These are phyloP conservation scores for Xestobium rufovillosum DNA, from an alignment of 2,888 invertebrate genomes.

Conservation along the genomic window DNA sequence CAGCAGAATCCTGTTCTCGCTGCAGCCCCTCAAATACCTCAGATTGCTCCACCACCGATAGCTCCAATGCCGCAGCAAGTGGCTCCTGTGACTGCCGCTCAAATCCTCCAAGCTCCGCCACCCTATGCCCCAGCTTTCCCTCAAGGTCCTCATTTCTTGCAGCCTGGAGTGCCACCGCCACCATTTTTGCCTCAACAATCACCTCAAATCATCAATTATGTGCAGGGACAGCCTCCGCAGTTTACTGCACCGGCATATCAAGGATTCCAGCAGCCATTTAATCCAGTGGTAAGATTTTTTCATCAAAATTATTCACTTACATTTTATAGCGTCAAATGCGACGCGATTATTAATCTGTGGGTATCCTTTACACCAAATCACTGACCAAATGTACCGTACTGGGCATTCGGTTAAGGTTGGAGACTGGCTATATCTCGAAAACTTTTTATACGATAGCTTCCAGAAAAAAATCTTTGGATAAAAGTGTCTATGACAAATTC, in stretches of 20 bases:
- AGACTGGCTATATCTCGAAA: too few species aligned
- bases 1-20: constrained; percentile 25
- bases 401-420: too few species aligned
- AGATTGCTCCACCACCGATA: constrained; percentile 24
- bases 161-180: constrained; percentile 31
- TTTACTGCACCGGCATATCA: constrained; percentile 34
- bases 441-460: too few species aligned
- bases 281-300: constrained; percentile 34
- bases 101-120: constrained; percentile 30
- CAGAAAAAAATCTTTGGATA: too few species aligned
- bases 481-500: too few species aligned
- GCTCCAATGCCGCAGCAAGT: constrained; percentile 30
- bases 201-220: constrained; percentile 38
- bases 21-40: constrained; percentile 23
- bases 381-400: too few species aligned
- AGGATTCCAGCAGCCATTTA: constrained; percentile 38
- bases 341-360: too few species aligned
- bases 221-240: constrained; percentile 34
- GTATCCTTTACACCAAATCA: too few species aligned
- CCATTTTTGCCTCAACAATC: constrained; percentile 29
- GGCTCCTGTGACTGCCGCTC: constrained; percentile 31
- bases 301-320: too few species aligned
- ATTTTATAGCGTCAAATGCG: too few species aligned
- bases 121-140: constrained; percentile 34
- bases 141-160: constrained; percentile 33